Conservation (phyloP, 2,888 invertebrate genomes). For the Cactoblastis cactorum region DNA sequence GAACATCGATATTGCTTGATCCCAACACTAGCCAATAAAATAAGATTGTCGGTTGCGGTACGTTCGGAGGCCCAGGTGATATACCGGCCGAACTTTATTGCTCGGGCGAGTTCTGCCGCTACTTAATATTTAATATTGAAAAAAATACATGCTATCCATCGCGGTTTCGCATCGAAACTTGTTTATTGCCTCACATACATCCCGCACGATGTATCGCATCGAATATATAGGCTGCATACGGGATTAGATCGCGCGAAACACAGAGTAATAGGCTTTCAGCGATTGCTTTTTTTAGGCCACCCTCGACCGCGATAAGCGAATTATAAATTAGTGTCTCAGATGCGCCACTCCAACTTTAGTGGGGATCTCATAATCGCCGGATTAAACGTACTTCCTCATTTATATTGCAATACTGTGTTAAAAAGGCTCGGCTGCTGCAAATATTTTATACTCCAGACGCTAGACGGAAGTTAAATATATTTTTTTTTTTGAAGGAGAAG, state of each 20-base stretch:
- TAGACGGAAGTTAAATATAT: neutral
- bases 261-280: constrained; percentile 13
- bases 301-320: constrained; percentile 14
- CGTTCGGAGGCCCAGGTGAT: constrained; percentile 63
- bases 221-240: constrained; percentile 28
- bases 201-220: constrained; percentile 27
- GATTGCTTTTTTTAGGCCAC: constrained; percentile 17
- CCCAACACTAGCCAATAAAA: constrained; percentile 58
- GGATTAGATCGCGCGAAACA: constrained; percentile 20
- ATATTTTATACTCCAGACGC: constrained; percentile 1
- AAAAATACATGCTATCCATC: constrained; percentile 59
- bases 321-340: constrained; percentile 17
- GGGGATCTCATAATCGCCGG: constrained; percentile 12
- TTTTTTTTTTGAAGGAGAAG: neutral
- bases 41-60: constrained; percentile 61
- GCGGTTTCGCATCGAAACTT: constrained; percentile 48
- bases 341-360: constrained; percentile 13
- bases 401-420: constrained; percentile 14
- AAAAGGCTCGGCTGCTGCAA: constrained; percentile 6
- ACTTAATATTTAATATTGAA: constrained; percentile 72
- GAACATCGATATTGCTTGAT: constrained; percentile 15
- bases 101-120: constrained; percentile 63
- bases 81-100: constrained; percentile 67
- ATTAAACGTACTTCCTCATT: constrained; percentile 12
- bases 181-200: constrained; percentile 43